A percentile compares a stretch with the other conserved stretches of the same genome.
These are phyloP conservation scores for Noctua janthina DNA, from an alignment of 2,888 invertebrate species.

Conservation along the genomic window DNA sequence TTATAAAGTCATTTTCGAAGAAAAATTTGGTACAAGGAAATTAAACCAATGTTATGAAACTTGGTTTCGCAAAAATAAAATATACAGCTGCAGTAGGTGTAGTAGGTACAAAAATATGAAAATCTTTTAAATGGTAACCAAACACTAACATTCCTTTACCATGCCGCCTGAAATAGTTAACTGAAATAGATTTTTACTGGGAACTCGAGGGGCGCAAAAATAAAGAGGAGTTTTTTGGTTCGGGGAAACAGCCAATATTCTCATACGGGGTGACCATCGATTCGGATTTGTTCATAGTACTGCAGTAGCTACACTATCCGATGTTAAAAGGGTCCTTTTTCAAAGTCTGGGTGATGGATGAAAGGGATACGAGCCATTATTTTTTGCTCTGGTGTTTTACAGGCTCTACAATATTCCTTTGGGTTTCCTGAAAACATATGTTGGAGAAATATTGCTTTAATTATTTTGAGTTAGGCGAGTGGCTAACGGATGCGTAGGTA, in stretches of 20 bases:
- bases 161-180: background rate
- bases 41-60: background rate
- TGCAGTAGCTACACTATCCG: background rate
- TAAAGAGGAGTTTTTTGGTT: background rate
- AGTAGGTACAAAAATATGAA: background rate
- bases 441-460: background rate
- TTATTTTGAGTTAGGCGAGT: background rate
- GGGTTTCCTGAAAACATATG: background rate
- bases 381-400: background rate
- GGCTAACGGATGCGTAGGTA: too few relatives aligned
- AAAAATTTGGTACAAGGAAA: background rate
- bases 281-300: constrained; percentile 1
- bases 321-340: background rate
- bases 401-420: background rate
- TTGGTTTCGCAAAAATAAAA: too few relatives aligned
- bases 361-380: background rate
- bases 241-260: background rate
- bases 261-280: background rate
- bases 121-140: too few relatives aligned
- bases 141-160: background rate
- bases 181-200: background rate
- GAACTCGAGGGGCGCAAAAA: background rate
- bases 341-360: constrained; percentile 10
- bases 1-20: background rate
- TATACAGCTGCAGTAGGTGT: background rate